Conservation (phyloP, 2,888 invertebrate species). For the Hofmannophila pseudospretella region DNA sequence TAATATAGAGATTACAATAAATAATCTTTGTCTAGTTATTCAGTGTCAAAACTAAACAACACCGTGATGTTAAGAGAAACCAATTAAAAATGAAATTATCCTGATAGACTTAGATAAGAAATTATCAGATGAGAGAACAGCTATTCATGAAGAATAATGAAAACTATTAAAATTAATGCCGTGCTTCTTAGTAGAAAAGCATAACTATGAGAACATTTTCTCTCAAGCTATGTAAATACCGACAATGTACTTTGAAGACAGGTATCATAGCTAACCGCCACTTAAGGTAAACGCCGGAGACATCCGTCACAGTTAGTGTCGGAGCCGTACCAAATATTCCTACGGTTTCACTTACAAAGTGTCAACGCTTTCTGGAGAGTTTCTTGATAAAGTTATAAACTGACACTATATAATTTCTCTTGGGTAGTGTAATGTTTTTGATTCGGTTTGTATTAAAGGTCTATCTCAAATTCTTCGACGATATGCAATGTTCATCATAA, state of each 20-base stretch:
- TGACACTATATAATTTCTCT: too few species aligned
- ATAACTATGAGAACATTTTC: conserved; percentile 11
- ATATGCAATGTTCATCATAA: too few species aligned
- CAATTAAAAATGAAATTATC: too few species aligned
- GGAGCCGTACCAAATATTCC: conserved; percentile 17
- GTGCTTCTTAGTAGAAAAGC: background rate
- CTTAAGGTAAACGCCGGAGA: conserved; percentile 15
- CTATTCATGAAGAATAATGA: background rate
- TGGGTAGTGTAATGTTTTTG: too few species aligned
- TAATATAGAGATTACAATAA: too few species aligned
- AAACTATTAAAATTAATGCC: background rate
- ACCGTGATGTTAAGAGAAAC: too few species aligned
- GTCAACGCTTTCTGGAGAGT: conserved; percentile 2
- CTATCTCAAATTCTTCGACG: too few species aligned
- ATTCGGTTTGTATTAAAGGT: too few species aligned
- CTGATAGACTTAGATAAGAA: background rate
- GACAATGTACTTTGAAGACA: conserved; percentile 14
- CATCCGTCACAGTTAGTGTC: conserved; percentile 14
- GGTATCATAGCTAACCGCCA: conserved; percentile 17
- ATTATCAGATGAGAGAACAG: background rate
- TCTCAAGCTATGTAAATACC: conserved; percentile 8
- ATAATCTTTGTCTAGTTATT: too few species aligned
- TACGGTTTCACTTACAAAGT: conserved; percentile 15
- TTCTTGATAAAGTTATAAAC: conserved; percentile 5
- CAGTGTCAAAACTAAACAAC: too few species aligned